Conservation (phyloP, 2,888 invertebrate genomes). For the Latrodectus elegans region DNA sequence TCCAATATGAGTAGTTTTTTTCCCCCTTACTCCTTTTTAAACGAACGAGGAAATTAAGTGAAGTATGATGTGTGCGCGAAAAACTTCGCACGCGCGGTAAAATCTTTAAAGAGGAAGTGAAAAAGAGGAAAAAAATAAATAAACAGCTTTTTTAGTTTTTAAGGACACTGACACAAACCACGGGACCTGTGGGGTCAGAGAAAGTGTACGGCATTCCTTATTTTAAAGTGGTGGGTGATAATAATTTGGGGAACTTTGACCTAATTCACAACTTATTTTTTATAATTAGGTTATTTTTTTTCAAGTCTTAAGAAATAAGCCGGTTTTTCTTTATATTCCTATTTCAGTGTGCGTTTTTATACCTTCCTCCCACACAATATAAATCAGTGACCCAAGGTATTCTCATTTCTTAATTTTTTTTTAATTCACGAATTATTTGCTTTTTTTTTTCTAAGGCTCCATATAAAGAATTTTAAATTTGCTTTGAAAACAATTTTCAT, state of each 20-base stretch:
- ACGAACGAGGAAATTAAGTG: neutral
- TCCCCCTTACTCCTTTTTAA: neutral
- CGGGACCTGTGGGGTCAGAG: slow-evolving; percentile 12
- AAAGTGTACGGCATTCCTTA: slow-evolving; percentile 1
- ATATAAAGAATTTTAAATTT: too few species aligned
- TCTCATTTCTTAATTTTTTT: too few species aligned
- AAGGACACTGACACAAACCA: slow-evolving; percentile 43
- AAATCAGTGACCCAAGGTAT: too few species aligned
- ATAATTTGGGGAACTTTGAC: slow-evolving; percentile 2
- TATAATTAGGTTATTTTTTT: too few species aligned
- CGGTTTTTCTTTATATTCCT: too few species aligned
- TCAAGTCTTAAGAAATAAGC: too few species aligned
- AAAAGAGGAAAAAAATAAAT: slow-evolving; percentile 14
- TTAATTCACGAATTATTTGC: too few species aligned
- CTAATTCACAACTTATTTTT: neutral
- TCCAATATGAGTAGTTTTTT: neutral
- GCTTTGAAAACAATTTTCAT: too few species aligned
- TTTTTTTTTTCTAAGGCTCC: too few species aligned
- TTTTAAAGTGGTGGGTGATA: neutral
- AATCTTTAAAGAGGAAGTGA: neutral
- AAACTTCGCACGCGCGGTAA: neutral
- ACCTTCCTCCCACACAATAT: too few species aligned
- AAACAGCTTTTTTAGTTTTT: slow-evolving; percentile 12
- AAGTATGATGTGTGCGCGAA: neutral
- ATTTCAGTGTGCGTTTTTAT: too few species aligned